A percentile compares a stretch with the other conserved stretches of the same genome.
phyloP scores from a whole-genome alignment of 2,888 invertebrate species.

The Harpagoxenus sublaevis region DNA sequence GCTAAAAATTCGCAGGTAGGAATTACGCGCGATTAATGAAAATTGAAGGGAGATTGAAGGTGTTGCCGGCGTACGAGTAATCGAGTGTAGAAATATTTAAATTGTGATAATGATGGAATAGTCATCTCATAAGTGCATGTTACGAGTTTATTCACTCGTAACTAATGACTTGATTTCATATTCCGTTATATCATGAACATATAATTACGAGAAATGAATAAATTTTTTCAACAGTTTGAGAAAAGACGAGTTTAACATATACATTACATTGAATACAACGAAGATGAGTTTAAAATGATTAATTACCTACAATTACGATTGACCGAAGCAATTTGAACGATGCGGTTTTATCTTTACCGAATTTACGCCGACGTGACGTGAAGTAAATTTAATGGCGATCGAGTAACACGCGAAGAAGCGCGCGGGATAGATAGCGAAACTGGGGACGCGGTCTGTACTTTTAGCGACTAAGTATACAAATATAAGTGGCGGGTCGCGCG shows the following conservation, averaged over 20 bases:
- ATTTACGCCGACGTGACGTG: not conserved
- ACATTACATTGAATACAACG: not conserved
- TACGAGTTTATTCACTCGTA: slow-evolving; percentile 52
- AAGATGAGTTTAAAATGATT: slow-evolving; percentile 20
- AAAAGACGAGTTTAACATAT: slow-evolving; percentile 3
- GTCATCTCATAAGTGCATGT: slow-evolving; percentile 49
- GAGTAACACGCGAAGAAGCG: not conserved
- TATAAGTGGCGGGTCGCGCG: slow-evolving; percentile 50
- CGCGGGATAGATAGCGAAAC: slow-evolving; percentile 11
- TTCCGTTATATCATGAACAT: slow-evolving; percentile 44
- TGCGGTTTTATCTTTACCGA: not conserved
- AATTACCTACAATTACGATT: not conserved
- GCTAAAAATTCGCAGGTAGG: slow-evolving; percentile 44
- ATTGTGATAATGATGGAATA: slow-evolving; percentile 55
- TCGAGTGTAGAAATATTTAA: slow-evolving; percentile 54
- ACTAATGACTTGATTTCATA: slow-evolving; percentile 55
- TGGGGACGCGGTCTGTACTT: slow-evolving; percentile 14
- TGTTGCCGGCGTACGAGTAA: slow-evolving; percentile 43
- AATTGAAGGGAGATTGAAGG: slow-evolving; percentile 48
- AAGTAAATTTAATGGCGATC: slow-evolving; percentile 10
- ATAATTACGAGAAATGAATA: slow-evolving; percentile 43
- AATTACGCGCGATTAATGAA: slow-evolving; percentile 64
- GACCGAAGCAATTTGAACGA: slow-evolving; percentile 25
- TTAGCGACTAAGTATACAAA: slow-evolving; percentile 40
- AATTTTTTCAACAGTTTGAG: slow-evolving; percentile 16